Conservation (phyloP, 2,113 vertebrate genomes). For the Campylorhamphus procurvoides region DNA sequence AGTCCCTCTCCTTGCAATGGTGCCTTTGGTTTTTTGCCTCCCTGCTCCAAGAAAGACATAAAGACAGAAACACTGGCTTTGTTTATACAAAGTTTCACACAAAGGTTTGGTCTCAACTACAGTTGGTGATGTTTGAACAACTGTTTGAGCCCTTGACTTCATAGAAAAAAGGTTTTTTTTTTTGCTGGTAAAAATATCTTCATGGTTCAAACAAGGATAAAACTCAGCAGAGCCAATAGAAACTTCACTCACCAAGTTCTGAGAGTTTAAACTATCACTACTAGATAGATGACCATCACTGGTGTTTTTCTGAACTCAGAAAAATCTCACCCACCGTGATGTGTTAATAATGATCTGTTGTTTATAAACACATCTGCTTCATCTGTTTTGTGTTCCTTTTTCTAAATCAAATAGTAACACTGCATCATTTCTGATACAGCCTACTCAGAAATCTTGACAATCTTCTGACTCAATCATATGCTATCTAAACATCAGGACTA, state of each 20-base stretch:
- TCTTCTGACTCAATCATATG: neutral
- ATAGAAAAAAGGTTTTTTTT: neutral
- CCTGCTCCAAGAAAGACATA: accelerated
- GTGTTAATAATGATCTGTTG: neutral
- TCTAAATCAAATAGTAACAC: neutral
- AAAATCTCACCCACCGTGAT: neutral
- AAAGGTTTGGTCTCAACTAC: neutral
- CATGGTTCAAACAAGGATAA: neutral
- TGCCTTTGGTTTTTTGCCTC: neutral
- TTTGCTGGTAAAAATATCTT: neutral
- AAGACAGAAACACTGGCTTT: neutral
- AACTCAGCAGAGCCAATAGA: neutral
- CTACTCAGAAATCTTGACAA: neutral
- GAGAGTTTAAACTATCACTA: neutral
- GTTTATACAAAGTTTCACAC: neutral
- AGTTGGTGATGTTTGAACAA: neutral
- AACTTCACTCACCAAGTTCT: neutral
- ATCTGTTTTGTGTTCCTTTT: neutral
- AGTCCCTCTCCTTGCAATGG: neutral
- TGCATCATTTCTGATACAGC: neutral
- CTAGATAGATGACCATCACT: neutral
- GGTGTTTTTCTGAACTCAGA: neutral
- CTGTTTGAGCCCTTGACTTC: accelerated
- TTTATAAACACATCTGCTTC: neutral
- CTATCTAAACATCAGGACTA: neutral